A percentile compares a stretch with the other conserved stretches of the same genome.
phyloP scores from a whole-genome alignment of 2,113 vertebrate genomes.

The Hepsetus odoe region DNA sequence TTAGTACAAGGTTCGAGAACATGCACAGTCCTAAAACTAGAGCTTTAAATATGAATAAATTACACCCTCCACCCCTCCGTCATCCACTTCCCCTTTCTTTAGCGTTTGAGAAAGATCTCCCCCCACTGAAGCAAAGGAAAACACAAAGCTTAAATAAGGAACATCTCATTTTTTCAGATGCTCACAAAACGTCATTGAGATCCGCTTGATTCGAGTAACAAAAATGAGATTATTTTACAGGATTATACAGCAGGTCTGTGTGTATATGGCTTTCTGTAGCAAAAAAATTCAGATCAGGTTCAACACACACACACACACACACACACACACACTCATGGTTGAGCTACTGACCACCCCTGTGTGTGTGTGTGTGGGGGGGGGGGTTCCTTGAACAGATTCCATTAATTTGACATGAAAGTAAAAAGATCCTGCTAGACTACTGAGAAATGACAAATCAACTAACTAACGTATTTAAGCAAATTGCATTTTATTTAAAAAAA shows the following conservation, averaged over 20 bases:
- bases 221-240: not conserved
- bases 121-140: not conserved
- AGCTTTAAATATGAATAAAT: not conserved
- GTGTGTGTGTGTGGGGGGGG: too few relatives aligned
- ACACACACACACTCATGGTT: too few relatives aligned
- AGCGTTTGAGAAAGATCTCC: not conserved
- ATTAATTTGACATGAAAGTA: too few relatives aligned
- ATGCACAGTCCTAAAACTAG: constrained; percentile 41
- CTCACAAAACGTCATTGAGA: not conserved
- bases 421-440: too few relatives aligned
- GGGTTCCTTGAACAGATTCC: too few relatives aligned
- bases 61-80: not conserved
- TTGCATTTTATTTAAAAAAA: too few relatives aligned
- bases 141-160: not conserved
- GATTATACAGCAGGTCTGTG: not conserved
- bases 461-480: not conserved
- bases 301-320: not conserved
- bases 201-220: not conserved
- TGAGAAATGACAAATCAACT: too few relatives aligned
- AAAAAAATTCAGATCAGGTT: not conserved
- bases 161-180: not conserved
- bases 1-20: constrained; percentile 14
- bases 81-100: not conserved
- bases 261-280: constrained; percentile 4
- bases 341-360: too few relatives aligned